Base-by-base conservation (phyloP, 1,140 invertebrate genomes). In the Telenomus remus region DNA sequence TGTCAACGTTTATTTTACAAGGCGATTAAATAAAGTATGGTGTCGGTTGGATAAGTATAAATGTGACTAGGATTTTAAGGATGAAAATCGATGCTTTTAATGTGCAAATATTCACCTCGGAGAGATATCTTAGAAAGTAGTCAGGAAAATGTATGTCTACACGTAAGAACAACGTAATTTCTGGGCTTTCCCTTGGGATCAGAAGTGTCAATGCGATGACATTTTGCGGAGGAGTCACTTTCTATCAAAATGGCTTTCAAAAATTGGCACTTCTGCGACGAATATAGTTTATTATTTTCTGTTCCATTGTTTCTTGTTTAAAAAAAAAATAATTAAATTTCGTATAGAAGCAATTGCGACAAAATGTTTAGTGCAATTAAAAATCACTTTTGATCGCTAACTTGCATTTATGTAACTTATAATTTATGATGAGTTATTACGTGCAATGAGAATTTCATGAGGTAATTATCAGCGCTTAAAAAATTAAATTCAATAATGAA, bases 141-240 rank as follows among this genome's bases (percentile, higher is more conserved):
- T 44, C 77, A 73, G 65, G 78, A 81, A 80, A 79, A 77, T 49
- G 46, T 57, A 59, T 63, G 65, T 68, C 55, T 48, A 10, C 61
- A 79, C 76, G 78, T 81, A 81, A 80, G 78, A 79, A 64, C 54
- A 63, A 79, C 78, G 78, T 80, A 81, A 81, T 75, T 72, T 59
- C 48, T 15, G 33, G 47, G 75, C 80, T 81, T 81, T 81, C 80
- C 64, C 74, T 78, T 44, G 55, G 63, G 57, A 63, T 73, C 75
- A 65, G 51, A 43, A 47, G 60, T 66, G 64, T 68, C 63, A 53
- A 69, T 35, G n/a, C 42, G 53, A 39, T 14, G 42, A 59, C 66
- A 64, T 60, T 73, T 71, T 12, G 61, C 44, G 50, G 50, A 68
- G 53, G 39, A 66, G 51, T 51, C 35, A 57, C 66, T 71, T 68